A percentile compares a stretch with the other conserved stretches of the same genome.
phyloP scores from a whole-genome alignment of 2,888 invertebrate species.

The Drosophila lutescens region DNA sequence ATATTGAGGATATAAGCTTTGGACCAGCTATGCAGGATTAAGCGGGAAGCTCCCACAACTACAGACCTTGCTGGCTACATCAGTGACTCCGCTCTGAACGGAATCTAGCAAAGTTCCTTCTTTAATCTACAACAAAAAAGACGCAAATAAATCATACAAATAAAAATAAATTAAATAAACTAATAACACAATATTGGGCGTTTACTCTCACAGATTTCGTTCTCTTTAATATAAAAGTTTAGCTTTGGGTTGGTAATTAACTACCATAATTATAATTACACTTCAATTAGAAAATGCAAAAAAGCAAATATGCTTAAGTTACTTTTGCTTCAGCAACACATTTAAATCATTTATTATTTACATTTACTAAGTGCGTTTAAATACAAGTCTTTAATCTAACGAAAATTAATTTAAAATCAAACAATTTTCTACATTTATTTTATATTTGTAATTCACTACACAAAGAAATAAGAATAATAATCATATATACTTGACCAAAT shows the following conservation, averaged over 20 bases:
- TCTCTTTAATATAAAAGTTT: not conserved
- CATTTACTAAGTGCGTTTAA: too few species aligned
- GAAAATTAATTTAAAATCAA: too few species aligned
- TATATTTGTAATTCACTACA: too few species aligned
- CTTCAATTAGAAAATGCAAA: too few species aligned
- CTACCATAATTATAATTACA: too few species aligned
- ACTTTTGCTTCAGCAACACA: too few species aligned
- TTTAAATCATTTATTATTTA: too few species aligned
- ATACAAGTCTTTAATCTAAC: too few species aligned
- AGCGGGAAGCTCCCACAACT: conserved; percentile 29
- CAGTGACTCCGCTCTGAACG: conserved; percentile 87
- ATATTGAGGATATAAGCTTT: not conserved
- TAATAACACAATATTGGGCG: not conserved
- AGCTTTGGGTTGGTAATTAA: too few species aligned
- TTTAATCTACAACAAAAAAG: conserved; percentile 86
- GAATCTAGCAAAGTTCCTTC: conserved; percentile 89
- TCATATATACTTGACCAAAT: not conserved
- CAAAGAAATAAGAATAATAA: too few species aligned
- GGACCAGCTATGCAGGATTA: not conserved
- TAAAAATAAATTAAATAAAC: conserved; percentile 23
- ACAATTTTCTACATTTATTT: too few species aligned
- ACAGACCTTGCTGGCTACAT: conserved; percentile 88
- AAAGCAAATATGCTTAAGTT: too few species aligned
- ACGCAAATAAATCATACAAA: conserved; percentile 53
- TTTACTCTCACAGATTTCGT: not conserved